Base-by-base conservation (phyloP, 2,113 vertebrate genomes). In the Corvus moneduloides region DNA sequence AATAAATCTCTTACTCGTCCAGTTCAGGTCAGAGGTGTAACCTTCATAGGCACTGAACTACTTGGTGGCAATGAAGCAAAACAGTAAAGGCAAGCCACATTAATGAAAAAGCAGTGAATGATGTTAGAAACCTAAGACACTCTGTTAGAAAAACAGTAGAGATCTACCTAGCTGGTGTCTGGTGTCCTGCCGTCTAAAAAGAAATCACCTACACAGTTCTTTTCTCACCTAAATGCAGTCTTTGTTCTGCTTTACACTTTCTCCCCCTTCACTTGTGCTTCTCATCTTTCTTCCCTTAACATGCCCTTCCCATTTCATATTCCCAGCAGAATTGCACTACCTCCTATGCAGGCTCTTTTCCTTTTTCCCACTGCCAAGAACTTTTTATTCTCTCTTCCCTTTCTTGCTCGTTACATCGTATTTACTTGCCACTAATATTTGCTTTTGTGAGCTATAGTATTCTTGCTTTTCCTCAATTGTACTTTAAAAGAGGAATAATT, bases 271-370 rank as follows among this genome's bases (percentile, higher is more conserved):
- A 20, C 0, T 0, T 35, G 49, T 74, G 27, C 51, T 75, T 94
- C 94, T 95, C 58, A 23, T 85, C 43, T 96, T 95, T 91, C 87
- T 85, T 87, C 39, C 55, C 41, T 69, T 87, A 76, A 56, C 6
- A 1, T 66, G 62, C 41, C 52, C n/a, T 87, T 94, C 89, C 83
- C 39, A 24, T 73, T 87, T 89, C 11, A 15, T 62, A 80, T 93
- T 85, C 89, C 74, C 63, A n/a, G 23, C 12, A 33, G 84, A 89
- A 66, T 17, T 93, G 59, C 55, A 19, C 63, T 76, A 5, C 43
- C 28, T 83, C 43, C 78, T 69, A 0, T 44, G 33, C 23, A 30
- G 41, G 27, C n/a, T 87, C 35, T 48, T 84, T 91, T 79, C 62
- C 41, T 21, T 89, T 91, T 79, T 59, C 37, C 16, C 24, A 7